These are phyloP conservation scores for Sturnira hondurensis DNA, from an alignment of 2,113 vertebrate genomes.

Conservation along the genomic window DNA sequence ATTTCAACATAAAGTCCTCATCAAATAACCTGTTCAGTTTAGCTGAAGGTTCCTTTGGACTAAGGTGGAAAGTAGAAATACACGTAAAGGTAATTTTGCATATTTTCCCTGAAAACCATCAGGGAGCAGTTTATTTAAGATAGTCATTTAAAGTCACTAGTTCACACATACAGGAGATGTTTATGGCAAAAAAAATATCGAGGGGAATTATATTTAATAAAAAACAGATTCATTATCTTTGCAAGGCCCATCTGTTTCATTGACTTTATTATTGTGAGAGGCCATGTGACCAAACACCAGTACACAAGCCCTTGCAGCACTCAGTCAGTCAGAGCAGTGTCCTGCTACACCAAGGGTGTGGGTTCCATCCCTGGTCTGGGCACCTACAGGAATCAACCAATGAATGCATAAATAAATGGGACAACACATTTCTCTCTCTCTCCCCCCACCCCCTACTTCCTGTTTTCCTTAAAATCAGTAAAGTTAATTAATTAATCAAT, in stretches of 20 bases:
- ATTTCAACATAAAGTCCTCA: not conserved
- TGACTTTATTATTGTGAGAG: not conserved
- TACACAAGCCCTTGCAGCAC: not conserved
- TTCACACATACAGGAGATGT: not conserved
- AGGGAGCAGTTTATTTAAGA: not conserved
- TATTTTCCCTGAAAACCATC: not conserved
- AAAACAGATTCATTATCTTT: not conserved
- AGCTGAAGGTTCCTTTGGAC: not conserved
- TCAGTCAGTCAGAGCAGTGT: too few relatives aligned
- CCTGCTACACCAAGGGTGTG: too few relatives aligned
- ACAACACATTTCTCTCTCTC: too few relatives aligned
- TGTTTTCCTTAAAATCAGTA: too few relatives aligned
- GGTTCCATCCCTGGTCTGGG: too few relatives aligned
- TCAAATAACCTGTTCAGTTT: not conserved
- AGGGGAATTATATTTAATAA: not conserved
- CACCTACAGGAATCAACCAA: too few relatives aligned
- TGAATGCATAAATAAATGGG: too few relatives aligned
- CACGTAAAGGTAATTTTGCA: not conserved
- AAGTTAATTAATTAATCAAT: too few relatives aligned
- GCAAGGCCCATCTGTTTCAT: not conserved
- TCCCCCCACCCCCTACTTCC: too few relatives aligned
- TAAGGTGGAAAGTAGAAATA: not conserved
- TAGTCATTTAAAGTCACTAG: not conserved
- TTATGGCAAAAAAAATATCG: not conserved
- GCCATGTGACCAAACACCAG: not conserved